phyloP scores from a whole-genome alignment of 2,113 vertebrate genomes.

The Platycercus adscitus region DNA sequence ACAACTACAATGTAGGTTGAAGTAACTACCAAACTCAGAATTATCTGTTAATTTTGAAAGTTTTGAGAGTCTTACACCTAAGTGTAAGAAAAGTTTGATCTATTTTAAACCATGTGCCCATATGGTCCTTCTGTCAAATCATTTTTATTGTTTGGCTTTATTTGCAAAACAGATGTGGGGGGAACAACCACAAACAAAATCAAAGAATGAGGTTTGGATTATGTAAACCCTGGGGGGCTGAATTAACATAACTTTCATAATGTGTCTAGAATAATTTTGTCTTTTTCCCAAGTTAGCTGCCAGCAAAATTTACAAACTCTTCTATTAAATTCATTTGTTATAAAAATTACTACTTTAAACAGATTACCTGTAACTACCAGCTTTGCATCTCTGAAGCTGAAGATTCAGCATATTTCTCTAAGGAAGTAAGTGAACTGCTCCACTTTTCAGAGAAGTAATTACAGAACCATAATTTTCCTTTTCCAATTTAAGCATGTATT shows the following conservation, averaged over 20 bases:
- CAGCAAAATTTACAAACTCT: not conserved
- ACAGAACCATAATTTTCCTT: not conserved
- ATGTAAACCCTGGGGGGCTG: not conserved
- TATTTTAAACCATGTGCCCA: not conserved
- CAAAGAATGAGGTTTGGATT: not conserved
- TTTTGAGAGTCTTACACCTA: not conserved
- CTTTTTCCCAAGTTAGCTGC: not conserved
- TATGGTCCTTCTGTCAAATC: not conserved
- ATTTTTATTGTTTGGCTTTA: not conserved
- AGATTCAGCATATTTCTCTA: not conserved
- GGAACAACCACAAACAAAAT: not conserved
- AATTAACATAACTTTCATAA: not conserved
- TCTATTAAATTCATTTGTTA: not conserved
- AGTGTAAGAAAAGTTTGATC: not conserved
- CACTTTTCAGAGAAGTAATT: conserved; percentile 7
- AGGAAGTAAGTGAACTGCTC: not conserved
- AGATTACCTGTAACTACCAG: not conserved
- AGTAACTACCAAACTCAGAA: not conserved
- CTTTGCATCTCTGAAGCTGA: not conserved
- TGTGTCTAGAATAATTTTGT: not conserved
- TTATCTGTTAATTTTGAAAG: not conserved
- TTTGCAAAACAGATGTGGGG: not conserved
- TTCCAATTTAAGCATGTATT: not conserved
- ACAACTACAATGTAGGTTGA: not conserved
- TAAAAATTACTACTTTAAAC: not conserved